A percentile compares a stretch with the other conserved stretches of the same genome.
These are phyloP conservation scores for Boleophthalmus pectinirostris DNA, from an alignment of 2,113 vertebrate species.

Conservation along the genomic window DNA sequence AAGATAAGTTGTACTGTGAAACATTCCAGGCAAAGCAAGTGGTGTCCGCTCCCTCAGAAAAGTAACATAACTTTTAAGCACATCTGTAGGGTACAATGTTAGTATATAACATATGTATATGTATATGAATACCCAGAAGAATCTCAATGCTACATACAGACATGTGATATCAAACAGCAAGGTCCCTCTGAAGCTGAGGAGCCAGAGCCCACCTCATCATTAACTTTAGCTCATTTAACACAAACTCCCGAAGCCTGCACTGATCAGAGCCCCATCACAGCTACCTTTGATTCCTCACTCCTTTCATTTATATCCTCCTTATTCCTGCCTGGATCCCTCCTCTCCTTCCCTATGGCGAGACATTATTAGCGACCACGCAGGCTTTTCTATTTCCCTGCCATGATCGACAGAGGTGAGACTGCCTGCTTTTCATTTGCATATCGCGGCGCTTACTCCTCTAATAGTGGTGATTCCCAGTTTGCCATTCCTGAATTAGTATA, in stretches of 20 bases:
- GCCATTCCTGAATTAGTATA: constrained; percentile 70
- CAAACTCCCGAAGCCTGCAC: constrained; percentile 24
- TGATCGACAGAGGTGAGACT: constrained; percentile 73
- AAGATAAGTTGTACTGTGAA: too few relatives aligned
- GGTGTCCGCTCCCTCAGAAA: too few relatives aligned
- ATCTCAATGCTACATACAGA: constrained; percentile 25
- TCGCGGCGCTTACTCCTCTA: constrained; percentile 55
- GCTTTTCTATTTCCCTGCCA: constrained; percentile 57
- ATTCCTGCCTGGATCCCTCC: constrained; percentile 19
- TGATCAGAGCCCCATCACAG: constrained; percentile 52
- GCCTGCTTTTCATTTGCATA: constrained; percentile 67
- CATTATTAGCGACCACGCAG: constrained; percentile 64
- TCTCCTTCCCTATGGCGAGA: constrained; percentile 33
- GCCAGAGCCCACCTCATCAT: constrained; percentile 36
- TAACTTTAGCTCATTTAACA: constrained; percentile 49
- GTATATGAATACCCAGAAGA: neutral
- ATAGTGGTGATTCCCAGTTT: constrained; percentile 72
- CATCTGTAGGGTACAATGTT: neutral
- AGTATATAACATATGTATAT: neutral
- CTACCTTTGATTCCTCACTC: constrained; percentile 48
- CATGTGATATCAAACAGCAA: constrained; percentile 22
- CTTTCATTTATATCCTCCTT: constrained; percentile 52
- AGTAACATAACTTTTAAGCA: neutral
- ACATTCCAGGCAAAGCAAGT: too few relatives aligned
- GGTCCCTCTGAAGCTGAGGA: constrained; percentile 26